Conservation (phyloP, 1,140 invertebrate species). For the Heliothis virescens region DNA sequence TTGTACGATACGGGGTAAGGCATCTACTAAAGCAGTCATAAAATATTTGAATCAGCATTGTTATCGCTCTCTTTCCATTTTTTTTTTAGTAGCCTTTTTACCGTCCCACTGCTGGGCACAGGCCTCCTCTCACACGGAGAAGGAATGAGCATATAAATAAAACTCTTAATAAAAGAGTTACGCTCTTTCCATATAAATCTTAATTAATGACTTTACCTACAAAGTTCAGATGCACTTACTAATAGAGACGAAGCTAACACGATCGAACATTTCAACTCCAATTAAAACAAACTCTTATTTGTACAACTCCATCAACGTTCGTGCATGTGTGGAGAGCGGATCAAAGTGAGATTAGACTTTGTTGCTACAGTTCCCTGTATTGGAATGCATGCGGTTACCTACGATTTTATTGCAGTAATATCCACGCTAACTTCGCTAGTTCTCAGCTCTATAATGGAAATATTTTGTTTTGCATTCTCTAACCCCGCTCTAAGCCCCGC, state of each 20-base stretch:
- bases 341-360: constrained; percentile 35
- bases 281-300: constrained; percentile 28
- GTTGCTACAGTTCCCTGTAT: not conserved
- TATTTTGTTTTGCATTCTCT: constrained; percentile 27
- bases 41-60: no score
- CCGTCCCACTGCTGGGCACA: no score
- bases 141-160: no score
- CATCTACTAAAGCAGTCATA: no score
- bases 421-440: constrained; percentile 21
- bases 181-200: constrained; percentile 1
- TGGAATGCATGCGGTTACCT: constrained; percentile 6
- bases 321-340: constrained; percentile 9
- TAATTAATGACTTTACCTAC: constrained; percentile 22
- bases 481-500: not conserved
- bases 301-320: constrained; percentile 3
- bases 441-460: constrained; percentile 36
- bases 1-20: no score
- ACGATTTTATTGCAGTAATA: constrained; percentile 13
- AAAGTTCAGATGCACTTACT: not conserved
- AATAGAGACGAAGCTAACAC: constrained; percentile 16
- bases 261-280: constrained; percentile 40
- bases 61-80: no score
- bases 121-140: no score
- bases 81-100: no score
- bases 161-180: no score